These are phyloP conservation scores for Pachycephus smyrnensis DNA, from an alignment of 2,888 invertebrate genomes.

Conservation along the genomic window DNA sequence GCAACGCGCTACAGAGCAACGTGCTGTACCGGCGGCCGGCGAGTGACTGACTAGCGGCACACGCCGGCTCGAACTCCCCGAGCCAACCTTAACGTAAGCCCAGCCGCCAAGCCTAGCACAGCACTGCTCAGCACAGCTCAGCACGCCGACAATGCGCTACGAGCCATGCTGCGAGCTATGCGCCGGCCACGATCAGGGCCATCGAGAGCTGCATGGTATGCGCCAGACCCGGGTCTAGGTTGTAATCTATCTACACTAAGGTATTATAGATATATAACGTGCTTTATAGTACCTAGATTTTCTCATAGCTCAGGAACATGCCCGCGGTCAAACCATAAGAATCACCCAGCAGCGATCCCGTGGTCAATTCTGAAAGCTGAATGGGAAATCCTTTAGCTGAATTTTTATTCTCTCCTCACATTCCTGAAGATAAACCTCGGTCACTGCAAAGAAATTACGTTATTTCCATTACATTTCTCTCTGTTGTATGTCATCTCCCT, in stretches of 20 bases:
- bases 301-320: background rate
- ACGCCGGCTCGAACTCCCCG: conserved; percentile 31
- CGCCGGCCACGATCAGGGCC: background rate
- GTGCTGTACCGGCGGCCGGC: conserved; percentile 50
- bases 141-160: background rate
- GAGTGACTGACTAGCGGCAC: conserved; percentile 52
- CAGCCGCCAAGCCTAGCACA: conserved; percentile 13
- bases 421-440: background rate
- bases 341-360: background rate
- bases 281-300: background rate
- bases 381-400: background rate
- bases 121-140: background rate
- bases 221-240: background rate
- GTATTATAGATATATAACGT: background rate
- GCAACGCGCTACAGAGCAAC: background rate
- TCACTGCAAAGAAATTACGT: background rate
- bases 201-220: background rate
- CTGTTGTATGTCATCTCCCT: background rate
- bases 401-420: background rate
- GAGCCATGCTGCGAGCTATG: background rate
- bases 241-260: background rate
- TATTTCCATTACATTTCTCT: background rate
- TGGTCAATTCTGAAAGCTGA: background rate
- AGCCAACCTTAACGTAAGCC: conserved; percentile 30
- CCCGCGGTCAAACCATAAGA: background rate